Evolutionary conservation across 92 coral and sea anemone genomes (phyloP).

Genomic region (Virgularia gustaviana): DNA sequence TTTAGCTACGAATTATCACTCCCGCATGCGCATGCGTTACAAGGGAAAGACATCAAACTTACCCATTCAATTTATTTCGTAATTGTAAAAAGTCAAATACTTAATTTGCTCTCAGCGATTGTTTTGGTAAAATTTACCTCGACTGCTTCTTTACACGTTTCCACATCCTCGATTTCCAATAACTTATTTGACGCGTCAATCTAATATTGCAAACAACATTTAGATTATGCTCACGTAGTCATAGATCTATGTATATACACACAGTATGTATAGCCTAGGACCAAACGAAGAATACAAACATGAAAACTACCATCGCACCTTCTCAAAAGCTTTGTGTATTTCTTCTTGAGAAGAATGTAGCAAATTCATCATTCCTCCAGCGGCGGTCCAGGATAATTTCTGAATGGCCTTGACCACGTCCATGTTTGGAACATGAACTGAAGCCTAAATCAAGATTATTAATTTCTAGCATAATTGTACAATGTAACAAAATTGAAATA

Average conservation of each 20-base stretch:
- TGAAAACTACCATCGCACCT: no score
- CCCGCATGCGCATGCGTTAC: no score
- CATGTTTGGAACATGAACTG: conserved; percentile 73
- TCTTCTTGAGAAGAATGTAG: conserved; percentile 78
- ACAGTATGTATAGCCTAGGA: no score
- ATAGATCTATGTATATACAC: no score
- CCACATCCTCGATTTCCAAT: conserved; percentile 74
- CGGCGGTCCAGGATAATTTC: conserved; percentile 91
- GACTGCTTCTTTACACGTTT: conserved; percentile 83
- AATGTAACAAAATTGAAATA: not conserved
- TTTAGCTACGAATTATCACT: no score
- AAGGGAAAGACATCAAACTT: no score
- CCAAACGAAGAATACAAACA: no score
- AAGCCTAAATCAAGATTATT: conserved; percentile 43
- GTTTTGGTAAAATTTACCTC: no score
- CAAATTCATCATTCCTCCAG: conserved; percentile 75
- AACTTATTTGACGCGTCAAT: conserved; percentile 43
- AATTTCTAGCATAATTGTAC: not conserved
- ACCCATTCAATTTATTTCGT: no score
- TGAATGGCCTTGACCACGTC: conserved; percentile 81
- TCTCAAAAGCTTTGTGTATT: conserved; percentile 84
- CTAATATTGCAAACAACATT: not conserved
- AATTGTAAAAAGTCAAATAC: no score
- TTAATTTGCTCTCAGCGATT: no score
- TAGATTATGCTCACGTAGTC: not conserved